phyloP scores from a whole-genome alignment of 2,888 invertebrate genomes.

The Druceiella hillmani region DNA sequence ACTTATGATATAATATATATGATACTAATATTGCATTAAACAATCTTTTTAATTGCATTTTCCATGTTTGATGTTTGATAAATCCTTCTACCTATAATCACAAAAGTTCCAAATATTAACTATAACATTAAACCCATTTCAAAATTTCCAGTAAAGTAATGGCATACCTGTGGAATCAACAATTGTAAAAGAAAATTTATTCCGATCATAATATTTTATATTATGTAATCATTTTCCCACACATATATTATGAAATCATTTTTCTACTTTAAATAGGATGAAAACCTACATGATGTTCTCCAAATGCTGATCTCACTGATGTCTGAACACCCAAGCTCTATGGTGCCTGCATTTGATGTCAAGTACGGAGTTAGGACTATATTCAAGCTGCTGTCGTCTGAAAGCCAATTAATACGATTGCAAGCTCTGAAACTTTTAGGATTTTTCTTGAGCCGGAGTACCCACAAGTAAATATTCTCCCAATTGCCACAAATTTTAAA shows the following conservation, averaged over 20 bases:
- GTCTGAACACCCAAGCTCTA: slow-evolving; percentile 97
- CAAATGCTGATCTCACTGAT: slow-evolving; percentile 95
- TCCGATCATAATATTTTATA: slow-evolving; percentile 13
- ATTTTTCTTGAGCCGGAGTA: slow-evolving; percentile 96
- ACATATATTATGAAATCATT: not conserved
- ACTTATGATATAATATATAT: too few relatives aligned
- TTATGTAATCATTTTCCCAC: slow-evolving; percentile 6
- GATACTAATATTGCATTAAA: too few relatives aligned
- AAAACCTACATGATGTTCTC: slow-evolving; percentile 96
- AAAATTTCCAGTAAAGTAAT: too few relatives aligned
- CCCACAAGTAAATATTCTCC: slow-evolving; percentile 79
- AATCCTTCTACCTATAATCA: too few relatives aligned
- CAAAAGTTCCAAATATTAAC: too few relatives aligned
- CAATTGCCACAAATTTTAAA: too few relatives aligned
- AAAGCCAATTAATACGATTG: slow-evolving; percentile 91
- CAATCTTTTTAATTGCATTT: too few relatives aligned
- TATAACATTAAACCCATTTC: too few relatives aligned
- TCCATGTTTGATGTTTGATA: too few relatives aligned
- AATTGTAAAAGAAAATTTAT: too few relatives aligned
- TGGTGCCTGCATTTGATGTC: slow-evolving; percentile 98
- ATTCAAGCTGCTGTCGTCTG: slow-evolving; percentile 93
- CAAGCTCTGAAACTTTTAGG: slow-evolving; percentile 95
- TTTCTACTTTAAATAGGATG: slow-evolving; percentile 62
- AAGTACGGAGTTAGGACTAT: slow-evolving; percentile 96
- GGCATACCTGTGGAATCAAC: too few relatives aligned